These are phyloP conservation scores for Parauchenoglanis punctatus DNA, from an alignment of 2,797 vertebrate species.

Conservation along the genomic window DNA sequence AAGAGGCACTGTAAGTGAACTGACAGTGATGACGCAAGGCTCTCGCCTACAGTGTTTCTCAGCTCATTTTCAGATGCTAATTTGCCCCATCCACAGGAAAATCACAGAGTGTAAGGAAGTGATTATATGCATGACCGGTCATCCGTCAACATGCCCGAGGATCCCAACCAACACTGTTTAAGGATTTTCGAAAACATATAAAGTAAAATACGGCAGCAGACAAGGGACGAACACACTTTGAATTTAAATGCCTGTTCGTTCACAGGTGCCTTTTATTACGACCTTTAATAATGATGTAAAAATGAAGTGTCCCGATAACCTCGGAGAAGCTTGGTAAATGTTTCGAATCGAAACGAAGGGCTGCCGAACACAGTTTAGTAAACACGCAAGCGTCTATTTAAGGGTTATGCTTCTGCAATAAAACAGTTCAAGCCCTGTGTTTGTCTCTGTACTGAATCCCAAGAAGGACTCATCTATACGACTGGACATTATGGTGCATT, in stretches of 20 bases:
- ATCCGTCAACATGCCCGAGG: slow-evolving; percentile 82
- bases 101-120: slow-evolving; percentile 88
- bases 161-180: slow-evolving; percentile 78
- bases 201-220: neutral
- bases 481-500: neutral
- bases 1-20: slow-evolving; percentile 77
- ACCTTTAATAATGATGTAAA: neutral
- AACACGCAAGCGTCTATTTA: neutral
- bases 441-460: neutral
- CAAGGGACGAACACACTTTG: neutral
- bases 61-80: slow-evolving; percentile 90
- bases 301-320: neutral
- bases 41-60: slow-evolving; percentile 86
- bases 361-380: neutral
- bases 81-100: slow-evolving; percentile 87
- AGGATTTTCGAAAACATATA: slow-evolving; percentile 73
- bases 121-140: slow-evolving; percentile 89
- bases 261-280: no score
- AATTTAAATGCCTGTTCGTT: neutral
- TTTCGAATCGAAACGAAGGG: neutral
- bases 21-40: slow-evolving; percentile 80
- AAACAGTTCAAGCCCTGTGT: neutral
- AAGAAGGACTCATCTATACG: neutral
- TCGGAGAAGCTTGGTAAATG: neutral
- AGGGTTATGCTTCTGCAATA: neutral